These are phyloP conservation scores for Clarias platycephalus DNA, from an alignment of 2,797 vertebrate species.

Conservation along the genomic window DNA sequence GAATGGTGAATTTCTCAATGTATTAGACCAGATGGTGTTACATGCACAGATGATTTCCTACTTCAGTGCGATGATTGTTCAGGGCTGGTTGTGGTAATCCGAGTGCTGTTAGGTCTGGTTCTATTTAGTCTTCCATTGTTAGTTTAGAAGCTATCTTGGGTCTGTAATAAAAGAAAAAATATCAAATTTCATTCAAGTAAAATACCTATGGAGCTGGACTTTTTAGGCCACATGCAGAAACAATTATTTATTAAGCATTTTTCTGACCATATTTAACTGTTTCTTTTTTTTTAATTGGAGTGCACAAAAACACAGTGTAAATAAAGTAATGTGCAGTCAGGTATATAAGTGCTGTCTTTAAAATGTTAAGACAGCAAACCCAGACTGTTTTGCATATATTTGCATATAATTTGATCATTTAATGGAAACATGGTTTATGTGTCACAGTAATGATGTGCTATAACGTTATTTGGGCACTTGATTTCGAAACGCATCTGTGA, in stretches of 20 bases:
- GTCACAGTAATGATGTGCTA: not conserved
- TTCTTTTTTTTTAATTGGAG: not conserved
- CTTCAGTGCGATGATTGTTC: too few relatives aligned
- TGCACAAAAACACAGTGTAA: not conserved
- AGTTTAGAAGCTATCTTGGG: too few relatives aligned
- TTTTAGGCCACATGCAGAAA: not conserved
- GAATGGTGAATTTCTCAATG: too few relatives aligned
- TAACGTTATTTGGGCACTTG: not conserved
- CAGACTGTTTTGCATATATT: not conserved
- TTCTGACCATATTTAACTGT: not conserved
- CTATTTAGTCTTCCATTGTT: too few relatives aligned
- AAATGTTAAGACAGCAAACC: not conserved
- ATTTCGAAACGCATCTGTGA: not conserved
- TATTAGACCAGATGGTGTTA: too few relatives aligned
- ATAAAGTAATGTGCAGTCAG: conserved; percentile 2
- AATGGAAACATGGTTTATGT: not conserved
- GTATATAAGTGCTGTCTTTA: not conserved
- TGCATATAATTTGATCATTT: not conserved
- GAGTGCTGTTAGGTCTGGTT: too few relatives aligned
- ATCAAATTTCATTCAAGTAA: too few relatives aligned
- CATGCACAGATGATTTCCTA: too few relatives aligned
- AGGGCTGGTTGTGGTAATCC: too few relatives aligned
- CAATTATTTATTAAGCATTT: not conserved
- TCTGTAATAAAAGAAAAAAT: too few relatives aligned
- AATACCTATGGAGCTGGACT: too few relatives aligned